Evolutionary conservation across 2,888 invertebrate species (phyloP).

Genomic region (Heteromurus nitidus): DNA sequence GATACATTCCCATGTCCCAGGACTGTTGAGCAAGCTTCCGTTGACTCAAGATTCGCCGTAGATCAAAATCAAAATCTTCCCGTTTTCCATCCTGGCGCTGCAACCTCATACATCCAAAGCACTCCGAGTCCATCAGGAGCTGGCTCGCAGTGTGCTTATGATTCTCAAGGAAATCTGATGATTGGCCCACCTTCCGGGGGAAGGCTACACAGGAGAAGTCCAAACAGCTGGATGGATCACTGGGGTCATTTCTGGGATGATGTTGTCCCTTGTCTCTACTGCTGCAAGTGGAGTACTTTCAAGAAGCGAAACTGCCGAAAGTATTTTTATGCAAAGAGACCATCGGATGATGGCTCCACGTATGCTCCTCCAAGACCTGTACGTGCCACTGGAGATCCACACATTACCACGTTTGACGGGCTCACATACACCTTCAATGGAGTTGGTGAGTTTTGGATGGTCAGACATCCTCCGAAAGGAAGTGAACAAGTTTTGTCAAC

Average conservation of each 20-base stretch:
- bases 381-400: slow-evolving; percentile 86
- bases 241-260: slow-evolving; percentile 7
- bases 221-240: neutral
- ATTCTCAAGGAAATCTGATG: neutral
- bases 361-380: neutral
- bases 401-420: slow-evolving; percentile 93
- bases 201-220: neutral
- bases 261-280: neutral
- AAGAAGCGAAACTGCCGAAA: neutral
- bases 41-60: slow-evolving; percentile 25
- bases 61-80: neutral
- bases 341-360: neutral
- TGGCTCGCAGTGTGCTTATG: slow-evolving; percentile 4
- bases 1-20: slow-evolving; percentile 20
- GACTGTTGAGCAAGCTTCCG: slow-evolving; percentile 5
- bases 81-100: neutral
- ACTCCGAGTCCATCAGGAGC: slow-evolving; percentile 3
- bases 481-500: slow-evolving; percentile 79
- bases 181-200: slow-evolving; percentile 2
- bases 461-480: neutral
- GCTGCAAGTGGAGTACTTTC: slow-evolving; percentile 1
- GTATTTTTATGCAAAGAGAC: neutral
- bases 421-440: slow-evolving; percentile 94
- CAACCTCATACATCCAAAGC: neutral
- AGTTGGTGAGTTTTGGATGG: slow-evolving; percentile 77